A percentile compares a stretch with the other conserved stretches of the same genome.
phyloP scores from a whole-genome alignment of 2,797 vertebrate species.

The Moxostoma hubbsi region DNA sequence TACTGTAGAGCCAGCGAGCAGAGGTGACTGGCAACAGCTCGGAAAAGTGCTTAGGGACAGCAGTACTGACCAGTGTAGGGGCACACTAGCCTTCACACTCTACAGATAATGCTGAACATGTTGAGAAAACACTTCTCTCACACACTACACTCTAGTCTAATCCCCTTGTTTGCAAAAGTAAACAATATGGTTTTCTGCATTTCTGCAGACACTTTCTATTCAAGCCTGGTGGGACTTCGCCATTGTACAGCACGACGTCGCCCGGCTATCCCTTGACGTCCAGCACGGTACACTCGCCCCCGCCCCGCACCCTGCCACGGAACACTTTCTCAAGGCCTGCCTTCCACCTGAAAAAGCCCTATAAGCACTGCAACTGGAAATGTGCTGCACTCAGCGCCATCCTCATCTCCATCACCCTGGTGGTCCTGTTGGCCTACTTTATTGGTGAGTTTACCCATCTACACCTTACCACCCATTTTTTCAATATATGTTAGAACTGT shows the following conservation, averaged over 20 bases:
- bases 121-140: slow-evolving; percentile 32
- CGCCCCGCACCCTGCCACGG: slow-evolving; percentile 93
- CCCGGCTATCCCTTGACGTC: slow-evolving; percentile 98
- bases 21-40: slow-evolving; percentile 63
- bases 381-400: slow-evolving; percentile 96
- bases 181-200: slow-evolving; percentile 38
- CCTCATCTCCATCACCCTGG: slow-evolving; percentile 90
- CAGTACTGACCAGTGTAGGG: slow-evolving; percentile 58
- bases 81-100: slow-evolving; percentile 50
- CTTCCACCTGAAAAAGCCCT: slow-evolving; percentile 98
- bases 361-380: slow-evolving; percentile 99
- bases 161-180: background rate
- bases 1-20: slow-evolving; percentile 45
- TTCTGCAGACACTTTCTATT: slow-evolving; percentile 94
- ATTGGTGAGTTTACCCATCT: slow-evolving; percentile 83
- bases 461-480: background rate
- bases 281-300: slow-evolving; percentile 98
- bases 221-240: slow-evolving; percentile 97
- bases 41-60: slow-evolving; percentile 60
- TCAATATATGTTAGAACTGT: background rate
- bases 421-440: slow-evolving; percentile 96
- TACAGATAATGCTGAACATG: slow-evolving; percentile 42
- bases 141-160: slow-evolving; percentile 9
- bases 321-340: slow-evolving; percentile 94
- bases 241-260: slow-evolving; percentile 95